Evolutionary conservation across 2,888 invertebrate species (phyloP), one percentile per base, ranked within the genome.

Genomic region (Drosophila diplacantha): DNA sequence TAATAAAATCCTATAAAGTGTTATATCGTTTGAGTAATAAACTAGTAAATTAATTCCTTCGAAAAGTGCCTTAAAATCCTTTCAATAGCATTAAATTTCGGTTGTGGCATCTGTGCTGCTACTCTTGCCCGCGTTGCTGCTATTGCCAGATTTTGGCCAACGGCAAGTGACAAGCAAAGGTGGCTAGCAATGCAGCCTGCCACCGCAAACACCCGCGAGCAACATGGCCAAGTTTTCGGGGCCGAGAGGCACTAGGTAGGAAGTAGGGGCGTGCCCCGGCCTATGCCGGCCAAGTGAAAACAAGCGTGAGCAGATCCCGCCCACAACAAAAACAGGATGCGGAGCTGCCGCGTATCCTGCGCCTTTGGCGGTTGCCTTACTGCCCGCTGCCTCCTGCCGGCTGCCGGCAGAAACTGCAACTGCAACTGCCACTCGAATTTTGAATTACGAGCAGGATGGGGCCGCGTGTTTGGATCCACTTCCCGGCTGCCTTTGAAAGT

Each of bases 401-500:
- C 29, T 29, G 44, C 26, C 43, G 16, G 43, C 58, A 49, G 66
- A 53, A 44, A 37, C 37, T 22, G 60, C 29, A 50, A 59, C 70
- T 57, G 65, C 64, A 49, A 69, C 69, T 73, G 75, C 74, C 74
- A 78, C 77, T 78, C 77, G 81, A 78, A 75, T 81, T 78, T 78
- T 81, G 81, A 81, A 75, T 78, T 78, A 78, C 81, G 81, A 63
- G 70, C 69, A 59, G 68, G 57, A 63, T 57, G 41, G 53, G 41
- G 43, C 53, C 52, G 73, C 69, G 61, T 81, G 79, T 79, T 79
- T 79, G 72, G 80, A 65, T 58, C 81, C 71, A 73, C 78, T 75
- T 79, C 68, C 79, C 72, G 73, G 16, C 60, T 81, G 82, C 70
- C 66, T 72, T 71, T 69, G 75, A 82, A 80, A 82, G 75, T 82